These are phyloP conservation scores for Neuroscelio doddi DNA, from an alignment of 2,888 invertebrate species.

Conservation along the genomic window DNA sequence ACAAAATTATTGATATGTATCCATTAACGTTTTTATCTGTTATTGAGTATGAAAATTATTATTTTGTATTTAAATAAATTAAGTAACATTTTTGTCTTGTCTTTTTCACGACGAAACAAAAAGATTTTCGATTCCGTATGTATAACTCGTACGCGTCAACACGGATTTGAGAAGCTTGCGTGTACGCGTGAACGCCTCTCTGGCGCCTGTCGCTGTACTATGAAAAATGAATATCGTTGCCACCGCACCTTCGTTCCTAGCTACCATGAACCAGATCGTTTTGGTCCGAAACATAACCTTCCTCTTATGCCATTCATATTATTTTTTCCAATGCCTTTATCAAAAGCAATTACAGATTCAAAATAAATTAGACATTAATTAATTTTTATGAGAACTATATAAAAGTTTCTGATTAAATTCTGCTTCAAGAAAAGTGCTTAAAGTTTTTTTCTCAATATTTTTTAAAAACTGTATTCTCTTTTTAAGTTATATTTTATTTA, in stretches of 20 bases:
- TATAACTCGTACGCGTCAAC: conserved; percentile 33
- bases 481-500: no score
- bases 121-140: conserved; percentile 20
- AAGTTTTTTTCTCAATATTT: no score
- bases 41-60: no score
- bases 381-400: no score
- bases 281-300: conserved; percentile 14
- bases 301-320: conserved; percentile 31
- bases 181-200: conserved; percentile 53
- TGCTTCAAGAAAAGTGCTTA: no score
- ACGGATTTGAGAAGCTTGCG: conserved; percentile 29
- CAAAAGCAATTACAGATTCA: conserved; percentile 10
- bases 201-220: conserved; percentile 53
- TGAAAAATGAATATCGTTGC: conserved; percentile 58
- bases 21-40: no score
- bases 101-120: conserved; percentile 4
- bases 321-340: conserved; percentile 35
- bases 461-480: no score
- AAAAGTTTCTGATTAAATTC: no score
- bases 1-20: no score
- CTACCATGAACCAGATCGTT: conserved; percentile 26
- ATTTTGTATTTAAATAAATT: no score
- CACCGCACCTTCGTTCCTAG: conserved; percentile 37
- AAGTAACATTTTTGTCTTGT: no score
- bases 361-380: no score